Evolutionary conservation across 2,113 vertebrate genomes (phyloP), one percentile per base, ranked within the genome.

Genomic region (Mugil cephalus): DNA sequence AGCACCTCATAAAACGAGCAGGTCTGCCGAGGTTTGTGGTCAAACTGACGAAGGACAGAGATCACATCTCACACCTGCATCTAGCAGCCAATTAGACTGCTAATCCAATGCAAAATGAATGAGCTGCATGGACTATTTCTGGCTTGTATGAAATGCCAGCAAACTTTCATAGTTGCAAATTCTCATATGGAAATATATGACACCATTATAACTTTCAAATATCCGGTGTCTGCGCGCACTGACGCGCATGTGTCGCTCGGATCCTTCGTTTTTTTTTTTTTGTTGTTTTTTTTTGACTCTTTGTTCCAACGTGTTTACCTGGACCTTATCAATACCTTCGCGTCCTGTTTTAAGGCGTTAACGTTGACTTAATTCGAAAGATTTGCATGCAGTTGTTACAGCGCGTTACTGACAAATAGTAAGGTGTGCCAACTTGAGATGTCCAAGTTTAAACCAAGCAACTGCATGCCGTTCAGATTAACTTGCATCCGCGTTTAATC

Each of bases 21-120:
- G 42, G 59, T 76, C 69, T 55, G 55, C 45, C 14, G 51, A 80
- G 58, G 45, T 62, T n/a, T 61, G 3, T 19, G 38, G 14, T 54
- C 59, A 45, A 9, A 17, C 78, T 50, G 18, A 55, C 42, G 10
- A 65, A 3, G 39, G 21, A 21, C 42, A 10, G 35, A 4, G 38
- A 48, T 53, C 46, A 56, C 1, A 30, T 21, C 21, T 70, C 61
- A 66, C 73, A 63, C 48, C 72, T 81, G 60, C 56, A 54, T 70
- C 64, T 1, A 40, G 24, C 19, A 43, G 39, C 21, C 45, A 12
- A 45, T 71, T 36, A 42, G 55, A 24, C 17, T 7, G 11, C 36
- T 21, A 18, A 46, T 24, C 17, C 46, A 1, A 15, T 6, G 15
- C 15, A 36, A 42, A 35, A 38, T n/a, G 13, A 15, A 15, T 4